These are phyloP conservation scores for Chiridota heheva DNA, from an alignment of 35 echinoderm and acorn worm genomes.

Conservation along the genomic window DNA sequence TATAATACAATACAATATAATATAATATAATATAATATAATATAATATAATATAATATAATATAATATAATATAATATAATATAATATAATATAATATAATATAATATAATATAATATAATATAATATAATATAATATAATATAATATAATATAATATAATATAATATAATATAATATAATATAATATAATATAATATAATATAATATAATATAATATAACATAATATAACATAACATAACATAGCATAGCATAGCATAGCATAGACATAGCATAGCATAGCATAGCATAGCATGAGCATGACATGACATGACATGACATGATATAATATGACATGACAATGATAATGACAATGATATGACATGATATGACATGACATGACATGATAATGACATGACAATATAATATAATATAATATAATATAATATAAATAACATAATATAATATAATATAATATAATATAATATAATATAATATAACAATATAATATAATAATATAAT, in stretches of 20 bases:
- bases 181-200: conserved; percentile 11
- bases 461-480: no score
- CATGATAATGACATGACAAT: no score
- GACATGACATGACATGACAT: conserved; percentile 1
- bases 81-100: conserved; percentile 11
- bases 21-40: conserved; percentile 11
- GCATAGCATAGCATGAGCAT: neutral
- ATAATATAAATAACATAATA: no score
- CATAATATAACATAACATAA: conserved; percentile 10
- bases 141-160: conserved; percentile 11
- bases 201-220: conserved; percentile 11
- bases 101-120: conserved; percentile 1
- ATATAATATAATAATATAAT: no score
- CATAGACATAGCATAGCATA: conserved; percentile 9
- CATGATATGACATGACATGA: no score
- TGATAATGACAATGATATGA: neutral
- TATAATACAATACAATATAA: conserved; percentile 11
- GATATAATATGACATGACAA: neutral
- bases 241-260: neutral
- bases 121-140: conserved; percentile 11
- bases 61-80: conserved; percentile 11
- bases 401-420: no score
- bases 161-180: conserved; percentile 11
- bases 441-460: no score
- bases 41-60: conserved; percentile 11